Evolutionary conservation across 2,113 vertebrate species (phyloP), one percentile per base, ranked within the genome.

Genomic region (Hydrochoerus hydrochaeris): DNA sequence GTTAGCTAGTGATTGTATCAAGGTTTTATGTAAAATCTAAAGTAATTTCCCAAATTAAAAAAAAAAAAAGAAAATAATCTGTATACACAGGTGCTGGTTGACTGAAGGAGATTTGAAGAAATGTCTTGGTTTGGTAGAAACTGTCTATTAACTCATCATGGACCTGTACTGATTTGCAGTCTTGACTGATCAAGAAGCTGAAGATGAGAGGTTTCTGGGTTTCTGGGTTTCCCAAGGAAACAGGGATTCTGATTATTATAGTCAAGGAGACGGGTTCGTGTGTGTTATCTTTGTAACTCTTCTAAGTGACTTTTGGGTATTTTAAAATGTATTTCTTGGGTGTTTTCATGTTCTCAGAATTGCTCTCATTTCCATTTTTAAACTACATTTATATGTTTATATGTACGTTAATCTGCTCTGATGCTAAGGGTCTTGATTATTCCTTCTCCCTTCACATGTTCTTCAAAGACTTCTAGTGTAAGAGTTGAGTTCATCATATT

Each of bases 11-110:
- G 19, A 62, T 77, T 69, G 0, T 82, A 67, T 90, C n/a, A 87
- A n/a, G 73, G 44, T 63, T 81, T 94, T 91, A 69, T 65, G n/a
- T 62, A 58, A 85, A 82, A 13, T 81, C 13, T 54, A 69, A 92
- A 49, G 12, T 82, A 82, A 69, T 83, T 80, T 80, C 10, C 44
- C 69, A 58, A 77, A 52, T 91, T 41, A 7, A 46, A 35, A 30
- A 49, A 0, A 7, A 46, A 35, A 30, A 49, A 0, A 22, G 49
- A 52, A 52, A 52, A 52, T 52, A 52, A 52, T 52, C 7, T 9
- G 3, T 88, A 13, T 75, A 32, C 58, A 32, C 22, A 87, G 24
- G 87, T 38, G 32, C 81, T 78, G 22, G 83, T 19, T 58, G 32
- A 62, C 88, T 83, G 67, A 26, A 78, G 7, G 80, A 35, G 24